phyloP scores from a whole-genome alignment of 2,113 vertebrate species.

The Nesogale talazaci region DNA sequence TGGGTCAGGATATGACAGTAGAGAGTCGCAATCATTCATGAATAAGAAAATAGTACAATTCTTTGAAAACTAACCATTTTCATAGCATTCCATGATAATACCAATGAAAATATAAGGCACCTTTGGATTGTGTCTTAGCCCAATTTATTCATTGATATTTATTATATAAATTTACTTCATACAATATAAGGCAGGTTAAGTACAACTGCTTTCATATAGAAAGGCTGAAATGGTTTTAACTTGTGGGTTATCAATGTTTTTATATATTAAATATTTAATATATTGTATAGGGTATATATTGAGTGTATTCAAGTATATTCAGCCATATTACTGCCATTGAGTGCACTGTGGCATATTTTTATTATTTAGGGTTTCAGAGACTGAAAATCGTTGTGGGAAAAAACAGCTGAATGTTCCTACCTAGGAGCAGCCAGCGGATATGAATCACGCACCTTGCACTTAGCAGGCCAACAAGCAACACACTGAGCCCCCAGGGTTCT shows the following conservation, averaged over 20 bases:
- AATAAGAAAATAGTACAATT: neutral
- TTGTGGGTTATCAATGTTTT: neutral
- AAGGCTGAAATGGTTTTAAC: neutral
- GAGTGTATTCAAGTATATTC: no score
- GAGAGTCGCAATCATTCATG: conserved; percentile 1
- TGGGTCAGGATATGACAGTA: neutral
- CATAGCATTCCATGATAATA: neutral
- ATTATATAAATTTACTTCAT: neutral
- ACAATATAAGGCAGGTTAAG: neutral
- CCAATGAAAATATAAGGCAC: neutral
- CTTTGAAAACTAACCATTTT: neutral
- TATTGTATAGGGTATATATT: no score
- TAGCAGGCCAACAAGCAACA: no score
- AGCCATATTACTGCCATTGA: no score
- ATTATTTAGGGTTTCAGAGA: no score
- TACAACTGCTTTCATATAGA: neutral
- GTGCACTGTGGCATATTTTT: no score
- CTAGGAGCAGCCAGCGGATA: no score
- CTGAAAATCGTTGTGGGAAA: no score
- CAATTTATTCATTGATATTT: neutral
- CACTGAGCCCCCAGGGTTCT: no score
- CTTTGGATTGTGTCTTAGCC: neutral
- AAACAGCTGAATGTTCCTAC: no score
- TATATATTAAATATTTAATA: no score
- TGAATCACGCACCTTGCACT: no score